Evolutionary conservation across 2,888 invertebrate genomes (phyloP).

Genomic region (Cinara cedri): DNA sequence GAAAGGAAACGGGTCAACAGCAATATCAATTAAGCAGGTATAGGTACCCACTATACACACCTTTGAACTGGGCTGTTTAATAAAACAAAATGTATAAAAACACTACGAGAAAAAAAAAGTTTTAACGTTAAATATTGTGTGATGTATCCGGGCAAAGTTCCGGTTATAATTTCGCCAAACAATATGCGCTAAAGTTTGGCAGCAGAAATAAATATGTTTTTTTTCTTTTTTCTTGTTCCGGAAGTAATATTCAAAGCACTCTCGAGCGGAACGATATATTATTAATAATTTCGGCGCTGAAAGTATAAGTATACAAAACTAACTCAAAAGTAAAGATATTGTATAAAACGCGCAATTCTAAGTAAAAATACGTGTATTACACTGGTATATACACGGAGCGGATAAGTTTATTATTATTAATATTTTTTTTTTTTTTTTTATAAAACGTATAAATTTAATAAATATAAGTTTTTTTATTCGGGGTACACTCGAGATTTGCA

Average conservation of each 20-base stretch:
- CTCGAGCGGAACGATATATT: conserved; percentile 34
- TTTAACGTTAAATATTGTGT: conserved; percentile 26
- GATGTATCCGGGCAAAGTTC: conserved; percentile 33
- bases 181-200: conserved; percentile 32
- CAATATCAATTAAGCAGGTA: conserved; percentile 12
- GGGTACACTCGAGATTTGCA: conserved; percentile 1
- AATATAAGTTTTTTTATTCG: conserved; percentile 12
- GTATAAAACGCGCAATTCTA: conserved; percentile 34
- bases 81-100: conserved; percentile 34
- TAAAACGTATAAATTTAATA: too few relatives aligned
- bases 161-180: conserved; percentile 27
- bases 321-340: conserved; percentile 42
- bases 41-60: not conserved
- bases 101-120: conserved; percentile 13
- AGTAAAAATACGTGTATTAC: conserved; percentile 1
- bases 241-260: conserved; percentile 46
- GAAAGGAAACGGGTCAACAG: conserved; percentile 3
- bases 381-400: conserved; percentile 1
- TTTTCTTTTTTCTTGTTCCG: conserved; percentile 16
- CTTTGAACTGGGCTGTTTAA: conserved; percentile 8
- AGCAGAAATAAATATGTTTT: conserved; percentile 5
- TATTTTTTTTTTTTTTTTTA: too few relatives aligned
- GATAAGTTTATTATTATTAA: conserved; percentile 44
- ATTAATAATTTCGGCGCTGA: conserved; percentile 44
- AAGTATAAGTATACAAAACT: conserved; percentile 21